Evolutionary conservation across 2,888 invertebrate species (phyloP).

Genomic region (Lucinisca nassula): DNA sequence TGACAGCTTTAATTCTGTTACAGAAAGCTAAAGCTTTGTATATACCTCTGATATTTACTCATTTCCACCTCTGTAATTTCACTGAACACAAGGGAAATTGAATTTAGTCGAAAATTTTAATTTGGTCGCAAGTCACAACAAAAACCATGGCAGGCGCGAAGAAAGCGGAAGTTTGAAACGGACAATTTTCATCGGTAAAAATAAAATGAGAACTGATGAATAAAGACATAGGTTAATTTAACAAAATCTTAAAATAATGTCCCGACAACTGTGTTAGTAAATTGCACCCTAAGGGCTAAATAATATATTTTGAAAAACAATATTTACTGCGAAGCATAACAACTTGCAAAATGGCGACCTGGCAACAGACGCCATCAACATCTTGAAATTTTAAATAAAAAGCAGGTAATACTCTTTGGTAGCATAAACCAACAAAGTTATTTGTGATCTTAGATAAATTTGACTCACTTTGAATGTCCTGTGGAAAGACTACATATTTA

Average conservation of each 20-base stretch:
- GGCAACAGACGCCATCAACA: conserved; percentile 78
- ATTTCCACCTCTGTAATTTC: not conserved
- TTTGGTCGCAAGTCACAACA: conserved; percentile 64
- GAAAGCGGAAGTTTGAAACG: conserved; percentile 50
- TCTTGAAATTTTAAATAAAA: not conserved
- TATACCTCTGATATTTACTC: not conserved
- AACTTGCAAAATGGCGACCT: conserved; percentile 80
- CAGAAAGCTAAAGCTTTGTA: not conserved
- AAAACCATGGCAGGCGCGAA: conserved; percentile 64
- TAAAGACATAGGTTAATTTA: too few species aligned
- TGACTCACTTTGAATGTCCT: too few species aligned
- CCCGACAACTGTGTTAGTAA: too few species aligned
- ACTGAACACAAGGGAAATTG: not conserved
- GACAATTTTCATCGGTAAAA: conserved; percentile 23
- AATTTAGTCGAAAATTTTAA: not conserved
- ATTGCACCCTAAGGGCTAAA: too few species aligned
- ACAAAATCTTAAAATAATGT: too few species aligned
- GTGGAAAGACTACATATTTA: too few species aligned
- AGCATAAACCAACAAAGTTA: too few species aligned
- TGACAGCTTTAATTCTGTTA: too few species aligned
- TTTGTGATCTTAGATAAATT: too few species aligned
- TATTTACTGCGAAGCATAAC: not conserved
- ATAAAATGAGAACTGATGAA: not conserved
- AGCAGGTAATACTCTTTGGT: not conserved
- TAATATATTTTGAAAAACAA: not conserved